Evolutionary conservation across 1,140 invertebrate genomes (phyloP), one percentile per base, ranked within the genome.

Genomic region (Zaprionus lachaisei): DNA sequence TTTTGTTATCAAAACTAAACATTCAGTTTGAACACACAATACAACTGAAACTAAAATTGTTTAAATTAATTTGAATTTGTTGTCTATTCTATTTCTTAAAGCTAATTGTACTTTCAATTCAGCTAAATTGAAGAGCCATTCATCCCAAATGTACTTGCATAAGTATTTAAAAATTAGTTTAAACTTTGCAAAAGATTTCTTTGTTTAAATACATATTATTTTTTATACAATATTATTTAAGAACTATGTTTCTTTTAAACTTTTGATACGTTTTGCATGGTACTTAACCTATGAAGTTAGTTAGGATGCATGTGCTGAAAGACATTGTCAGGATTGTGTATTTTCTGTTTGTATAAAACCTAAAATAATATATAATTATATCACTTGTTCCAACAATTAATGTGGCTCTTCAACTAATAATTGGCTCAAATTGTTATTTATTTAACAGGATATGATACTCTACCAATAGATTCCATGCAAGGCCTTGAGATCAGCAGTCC

Each of bases 391-490:
- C 11, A 51, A 51, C 17, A 26, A 49, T 15, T 22, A 24, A n/a
- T 24, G 3, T 12, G 20, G 1, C 17, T 24, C 20, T 5, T 47
- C 4, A 17, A 14, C 20, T 24, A 37, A 47, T 15, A 24, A 34
- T 58, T 14, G 20, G 15, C 38, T 44, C 15, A 28, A 28, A 57
- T 22, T 61, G 44, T 56, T 56, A 38, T 41, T 9, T 58, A 58
- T 58, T 77, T 17, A 20, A 55, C 81, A 97, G 97, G 97, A 95
- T 98, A 98, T 96, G 97, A 98, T 95, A 97, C 97, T 95, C 96
- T 98, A 95, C 98, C 97, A 95, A 97, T 98, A 96, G 97, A 98
- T 94, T 97, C 97, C 68, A 98, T 99, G 97, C 97, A 98, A 95
- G 97, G 97, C 76, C 94, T 99, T 83, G 97, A 98, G 91, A 96